Base-by-base conservation (phyloP, 2,797 vertebrate genomes). In the Amphiprion clarkii region DNA sequence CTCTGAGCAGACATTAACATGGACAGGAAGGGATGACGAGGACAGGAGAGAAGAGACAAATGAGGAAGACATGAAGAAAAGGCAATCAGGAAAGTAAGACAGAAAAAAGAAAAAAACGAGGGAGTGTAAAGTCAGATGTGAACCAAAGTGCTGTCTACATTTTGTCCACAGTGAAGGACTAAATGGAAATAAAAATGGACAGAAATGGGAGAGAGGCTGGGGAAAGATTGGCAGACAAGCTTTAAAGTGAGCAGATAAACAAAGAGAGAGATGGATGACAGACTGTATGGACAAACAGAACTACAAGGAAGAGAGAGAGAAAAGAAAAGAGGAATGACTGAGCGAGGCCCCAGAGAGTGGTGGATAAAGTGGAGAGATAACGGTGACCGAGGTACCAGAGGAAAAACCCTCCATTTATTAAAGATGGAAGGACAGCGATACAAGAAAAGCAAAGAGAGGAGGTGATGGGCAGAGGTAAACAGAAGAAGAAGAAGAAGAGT, bases 301-400 rank as follows among this genome's bases (percentile, higher is more conserved):
- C 61, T 68, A 69, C 23, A 56, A 14, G 31, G 12, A 8, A 23
- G 17, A 42, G 23, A 58, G 52, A 16, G 27, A 4, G 57, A 10
- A 36, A 8, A 36, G 33, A 17, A 17, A 46, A 40, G 46, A 48
- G 33, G 14, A 19, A 7, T 60, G 71, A 81, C 27, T 58, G 72
- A 85, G 23, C 27, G 75, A 57, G 63, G 72, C 57, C 14, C 49
- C 44, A 54, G 55, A 56, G 67, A 77, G 71, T 73, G 72, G 71
- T 73, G 72, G 75, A 70, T 77, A 54, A 72, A 79, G 76, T 44
- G 59, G 39, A 69, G 64, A 65, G 75, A 84, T 83, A 84, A 84
- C 58, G 58, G 53, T 40, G 62, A 54, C 74, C 66, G 51, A 75
- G 7, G 52, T 62, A 75, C 61, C 66, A 71, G 52, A 1, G 3